Conservation (phyloP, 2,797 vertebrate genomes). For the Anomalospiza imberbis region DNA sequence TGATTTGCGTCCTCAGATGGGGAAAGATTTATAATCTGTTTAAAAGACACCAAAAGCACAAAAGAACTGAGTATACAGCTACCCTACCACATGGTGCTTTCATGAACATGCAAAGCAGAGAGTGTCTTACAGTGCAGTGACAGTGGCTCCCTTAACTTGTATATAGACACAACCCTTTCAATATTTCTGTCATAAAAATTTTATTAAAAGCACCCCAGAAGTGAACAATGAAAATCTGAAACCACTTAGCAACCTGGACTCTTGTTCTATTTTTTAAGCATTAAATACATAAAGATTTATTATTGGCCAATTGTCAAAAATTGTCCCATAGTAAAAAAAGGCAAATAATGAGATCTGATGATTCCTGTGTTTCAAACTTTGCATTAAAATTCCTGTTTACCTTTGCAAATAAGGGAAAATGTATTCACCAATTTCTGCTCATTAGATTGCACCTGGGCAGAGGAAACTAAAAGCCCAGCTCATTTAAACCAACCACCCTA, state of each 20-base stretch:
- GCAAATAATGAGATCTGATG: neutral
- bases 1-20: conserved; percentile 93
- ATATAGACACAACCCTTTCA: neutral
- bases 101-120: neutral
- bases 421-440: neutral
- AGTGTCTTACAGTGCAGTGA: neutral
- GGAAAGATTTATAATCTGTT: conserved; percentile 92
- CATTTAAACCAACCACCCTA: neutral
- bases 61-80: neutral
- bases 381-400: neutral
- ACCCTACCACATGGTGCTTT: neutral
- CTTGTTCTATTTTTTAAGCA: neutral
- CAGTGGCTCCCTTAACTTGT: neutral
- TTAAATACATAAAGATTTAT: neutral
- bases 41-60: conserved; percentile 31
- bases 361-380: neutral
- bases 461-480: neutral
- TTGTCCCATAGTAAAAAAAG: neutral
- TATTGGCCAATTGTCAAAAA: neutral
- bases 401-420: neutral
- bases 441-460: neutral
- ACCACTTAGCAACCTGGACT: neutral
- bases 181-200: neutral
- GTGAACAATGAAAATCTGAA: neutral
- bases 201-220: neutral